phyloP scores from a whole-genome alignment of 2,888 invertebrate species.

The Noctua fimbriata region DNA sequence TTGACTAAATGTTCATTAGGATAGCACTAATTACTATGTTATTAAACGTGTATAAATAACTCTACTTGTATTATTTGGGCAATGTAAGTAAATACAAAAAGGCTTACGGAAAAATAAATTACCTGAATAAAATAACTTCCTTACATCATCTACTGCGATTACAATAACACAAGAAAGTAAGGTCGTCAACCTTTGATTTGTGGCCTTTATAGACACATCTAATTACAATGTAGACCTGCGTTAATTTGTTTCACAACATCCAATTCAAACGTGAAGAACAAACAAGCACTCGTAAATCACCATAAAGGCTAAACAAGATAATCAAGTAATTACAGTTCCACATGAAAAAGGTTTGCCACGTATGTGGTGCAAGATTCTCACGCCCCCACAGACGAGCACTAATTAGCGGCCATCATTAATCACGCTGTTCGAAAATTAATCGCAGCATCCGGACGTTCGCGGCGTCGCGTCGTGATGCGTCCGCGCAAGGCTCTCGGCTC shows the following conservation, averaged over 20 bases:
- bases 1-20: background rate
- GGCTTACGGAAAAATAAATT: background rate
- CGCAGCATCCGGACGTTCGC: slow-evolving; percentile 72
- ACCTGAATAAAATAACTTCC: background rate
- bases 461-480: slow-evolving; percentile 62
- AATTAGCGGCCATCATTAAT: slow-evolving; percentile 77
- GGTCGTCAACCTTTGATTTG: background rate
- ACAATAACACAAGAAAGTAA: background rate
- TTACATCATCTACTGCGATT: background rate
- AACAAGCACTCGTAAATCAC: slow-evolving; percentile 27
- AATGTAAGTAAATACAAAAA: background rate
- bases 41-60: background rate
- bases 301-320: slow-evolving; percentile 47
- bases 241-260: background rate
- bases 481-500: slow-evolving; percentile 72
- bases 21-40: background rate
- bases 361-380: slow-evolving; percentile 76
- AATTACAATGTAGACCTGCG: background rate
- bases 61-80: background rate
- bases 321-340: slow-evolving; percentile 66
- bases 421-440: slow-evolving; percentile 73
- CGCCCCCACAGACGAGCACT: slow-evolving; percentile 71
- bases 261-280: background rate
- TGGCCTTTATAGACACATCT: background rate
- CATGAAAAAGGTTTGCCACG: slow-evolving; percentile 69